Conservation (phyloP, 2,888 invertebrate species). For the Hipparchia semele region DNA sequence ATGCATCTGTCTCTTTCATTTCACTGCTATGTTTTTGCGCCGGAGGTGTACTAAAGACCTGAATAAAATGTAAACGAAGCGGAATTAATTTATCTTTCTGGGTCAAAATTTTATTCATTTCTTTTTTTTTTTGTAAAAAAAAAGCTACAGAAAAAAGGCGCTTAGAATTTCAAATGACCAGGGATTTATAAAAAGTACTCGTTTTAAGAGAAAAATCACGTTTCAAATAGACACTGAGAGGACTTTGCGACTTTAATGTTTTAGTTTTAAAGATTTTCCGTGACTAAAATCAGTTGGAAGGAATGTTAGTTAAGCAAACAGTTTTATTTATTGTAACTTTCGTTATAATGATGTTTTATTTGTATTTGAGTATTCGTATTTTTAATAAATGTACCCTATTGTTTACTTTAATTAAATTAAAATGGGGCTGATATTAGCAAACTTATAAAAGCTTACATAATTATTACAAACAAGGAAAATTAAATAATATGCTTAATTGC, state of each 20-base stretch:
- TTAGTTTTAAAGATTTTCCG: conserved; percentile 16
- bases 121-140: not conserved
- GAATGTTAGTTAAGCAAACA: no score
- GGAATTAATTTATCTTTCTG: not conserved
- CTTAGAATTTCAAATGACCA: conserved; percentile 28
- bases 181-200: conserved; percentile 29
- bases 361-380: no score
- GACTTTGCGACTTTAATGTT: conserved; percentile 3
- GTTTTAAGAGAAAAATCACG: conserved; percentile 21
- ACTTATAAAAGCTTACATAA: no score
- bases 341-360: no score
- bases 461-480: no score
- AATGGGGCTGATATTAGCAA: no score
- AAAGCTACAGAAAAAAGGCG: conserved; percentile 2
- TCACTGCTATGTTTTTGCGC: no score
- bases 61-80: not conserved
- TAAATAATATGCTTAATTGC: no score
- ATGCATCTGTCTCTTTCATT: no score
- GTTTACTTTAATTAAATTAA: no score
- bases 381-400: no score
- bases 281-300: not conserved
- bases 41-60: no score
- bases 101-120: not conserved
- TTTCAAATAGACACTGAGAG: conserved; percentile 22
- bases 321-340: not conserved